Conservation (phyloP, 1,140 invertebrate species). For the Cydia pomonella region DNA sequence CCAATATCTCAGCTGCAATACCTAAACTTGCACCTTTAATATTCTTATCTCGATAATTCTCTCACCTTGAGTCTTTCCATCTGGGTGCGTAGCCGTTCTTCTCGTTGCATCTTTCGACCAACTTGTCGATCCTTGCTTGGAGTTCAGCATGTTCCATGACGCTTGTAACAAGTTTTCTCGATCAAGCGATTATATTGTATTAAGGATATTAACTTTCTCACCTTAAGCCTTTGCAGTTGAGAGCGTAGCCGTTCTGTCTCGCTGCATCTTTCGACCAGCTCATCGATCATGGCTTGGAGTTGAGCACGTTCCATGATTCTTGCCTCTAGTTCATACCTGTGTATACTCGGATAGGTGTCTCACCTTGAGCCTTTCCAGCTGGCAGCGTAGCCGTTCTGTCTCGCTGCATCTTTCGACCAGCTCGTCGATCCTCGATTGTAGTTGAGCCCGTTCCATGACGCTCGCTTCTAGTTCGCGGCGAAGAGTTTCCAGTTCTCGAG, state of each 20-base stretch:
- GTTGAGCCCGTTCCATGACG: slow-evolving; percentile 72
- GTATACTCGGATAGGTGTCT: neutral
- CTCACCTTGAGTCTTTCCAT: slow-evolving; percentile 54
- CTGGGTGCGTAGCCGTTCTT: slow-evolving; percentile 58
- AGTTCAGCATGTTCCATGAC: too few relatives aligned
- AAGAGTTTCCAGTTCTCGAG: slow-evolving; percentile 63
- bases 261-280: slow-evolving; percentile 40
- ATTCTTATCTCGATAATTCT: neutral
- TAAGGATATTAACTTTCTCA: too few relatives aligned
- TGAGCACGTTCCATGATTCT: too few relatives aligned
- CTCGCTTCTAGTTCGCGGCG: slow-evolving; percentile 72
- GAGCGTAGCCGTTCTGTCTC: slow-evolving; percentile 61
- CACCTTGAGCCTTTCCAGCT: slow-evolving; percentile 77
- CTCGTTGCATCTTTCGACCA: slow-evolving; percentile 48
- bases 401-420: slow-evolving; percentile 60
- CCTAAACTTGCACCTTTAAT: neutral
- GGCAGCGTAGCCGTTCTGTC: slow-evolving; percentile 58
- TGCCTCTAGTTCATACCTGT: slow-evolving; percentile 53
- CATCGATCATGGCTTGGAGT: too few relatives aligned
- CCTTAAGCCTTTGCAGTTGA: slow-evolving; percentile 71
- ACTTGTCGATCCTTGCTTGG: too few relatives aligned
- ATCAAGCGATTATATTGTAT: too few relatives aligned
- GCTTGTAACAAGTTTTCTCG: too few relatives aligned
- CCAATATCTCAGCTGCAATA: neutral
- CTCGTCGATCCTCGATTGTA: slow-evolving; percentile 76